Evolutionary conservation across 2,113 vertebrate species (phyloP).

Genomic region (Nycticebus coucang): DNA sequence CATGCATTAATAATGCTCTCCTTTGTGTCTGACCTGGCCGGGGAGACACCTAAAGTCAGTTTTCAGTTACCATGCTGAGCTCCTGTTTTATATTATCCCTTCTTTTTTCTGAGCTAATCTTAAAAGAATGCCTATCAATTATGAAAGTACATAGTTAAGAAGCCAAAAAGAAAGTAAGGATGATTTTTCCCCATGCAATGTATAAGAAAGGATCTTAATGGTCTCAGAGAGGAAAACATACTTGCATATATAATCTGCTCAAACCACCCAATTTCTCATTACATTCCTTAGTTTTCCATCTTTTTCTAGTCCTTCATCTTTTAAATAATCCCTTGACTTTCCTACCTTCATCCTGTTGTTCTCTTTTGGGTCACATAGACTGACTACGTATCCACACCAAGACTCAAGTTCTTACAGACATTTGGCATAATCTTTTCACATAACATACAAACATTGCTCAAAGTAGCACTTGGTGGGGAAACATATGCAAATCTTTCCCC

Average conservation of each 20-base stretch:
- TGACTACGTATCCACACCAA: not conserved
- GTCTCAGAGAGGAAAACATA: slow-evolving; percentile 52
- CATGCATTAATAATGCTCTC: not conserved
- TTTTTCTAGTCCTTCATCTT: slow-evolving; percentile 46
- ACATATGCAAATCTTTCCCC: slow-evolving; percentile 55
- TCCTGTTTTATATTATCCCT: not conserved
- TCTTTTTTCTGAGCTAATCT: slow-evolving; percentile 36
- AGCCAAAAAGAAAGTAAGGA: not conserved
- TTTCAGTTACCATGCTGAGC: not conserved
- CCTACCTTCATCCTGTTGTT: not conserved
- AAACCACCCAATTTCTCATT: slow-evolving; percentile 29
- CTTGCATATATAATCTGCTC: not conserved
- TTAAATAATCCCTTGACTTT: slow-evolving; percentile 1
- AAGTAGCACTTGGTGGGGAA: slow-evolving; percentile 52
- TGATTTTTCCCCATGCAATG: not conserved
- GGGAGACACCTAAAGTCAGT: not conserved
- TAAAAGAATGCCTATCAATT: not conserved
- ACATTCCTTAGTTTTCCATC: slow-evolving; percentile 1
- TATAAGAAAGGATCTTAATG: not conserved
- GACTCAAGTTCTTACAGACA: slow-evolving; percentile 12
- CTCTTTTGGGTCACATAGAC: not conserved
- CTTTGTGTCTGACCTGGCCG: not conserved
- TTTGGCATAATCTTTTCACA: slow-evolving; percentile 59
- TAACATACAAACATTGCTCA: slow-evolving; percentile 62
- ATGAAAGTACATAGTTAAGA: slow-evolving; percentile 22